Conservation (phyloP, 2,888 invertebrate genomes). For the Cephus rjabovi region DNA sequence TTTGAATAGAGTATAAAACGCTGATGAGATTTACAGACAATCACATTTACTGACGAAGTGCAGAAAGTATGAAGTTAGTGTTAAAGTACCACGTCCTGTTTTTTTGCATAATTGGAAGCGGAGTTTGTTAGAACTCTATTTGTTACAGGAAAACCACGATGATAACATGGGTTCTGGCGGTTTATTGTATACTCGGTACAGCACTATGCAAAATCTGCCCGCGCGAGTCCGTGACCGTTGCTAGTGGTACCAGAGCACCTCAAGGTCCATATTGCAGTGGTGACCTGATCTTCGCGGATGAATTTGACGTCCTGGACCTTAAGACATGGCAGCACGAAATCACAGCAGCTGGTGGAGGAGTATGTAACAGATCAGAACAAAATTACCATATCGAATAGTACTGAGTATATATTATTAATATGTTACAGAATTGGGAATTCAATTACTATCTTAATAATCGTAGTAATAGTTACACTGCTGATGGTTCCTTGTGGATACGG, state of each 20-base stretch:
- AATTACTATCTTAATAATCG: neutral
- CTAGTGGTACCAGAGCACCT: neutral
- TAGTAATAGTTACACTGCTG: neutral
- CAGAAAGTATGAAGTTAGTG: neutral
- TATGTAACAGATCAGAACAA: neutral
- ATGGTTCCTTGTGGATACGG: neutral
- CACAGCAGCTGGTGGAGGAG: slow-evolving; percentile 1
- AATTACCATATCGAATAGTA: neutral
- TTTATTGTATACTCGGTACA: neutral
- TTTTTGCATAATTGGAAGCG: neutral
- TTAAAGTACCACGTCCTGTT: neutral
- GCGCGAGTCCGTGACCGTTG: slow-evolving; percentile 31
- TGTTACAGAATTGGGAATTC: slow-evolving; percentile 3
- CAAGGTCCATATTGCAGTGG: slow-evolving; percentile 66
- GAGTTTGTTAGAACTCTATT: neutral
- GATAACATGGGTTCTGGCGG: neutral
- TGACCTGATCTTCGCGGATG: slow-evolving; percentile 74
- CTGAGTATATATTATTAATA: neutral
- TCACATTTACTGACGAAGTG: neutral
- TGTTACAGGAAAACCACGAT: neutral
- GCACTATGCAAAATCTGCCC: neutral
- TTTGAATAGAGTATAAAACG: neutral
- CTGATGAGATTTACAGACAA: neutral
- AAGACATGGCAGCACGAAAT: slow-evolving; percentile 3
- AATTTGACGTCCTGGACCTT: slow-evolving; percentile 65